Conservation (phyloP, 2,113 vertebrate species). For the Nothobranchius kuhntae region DNA sequence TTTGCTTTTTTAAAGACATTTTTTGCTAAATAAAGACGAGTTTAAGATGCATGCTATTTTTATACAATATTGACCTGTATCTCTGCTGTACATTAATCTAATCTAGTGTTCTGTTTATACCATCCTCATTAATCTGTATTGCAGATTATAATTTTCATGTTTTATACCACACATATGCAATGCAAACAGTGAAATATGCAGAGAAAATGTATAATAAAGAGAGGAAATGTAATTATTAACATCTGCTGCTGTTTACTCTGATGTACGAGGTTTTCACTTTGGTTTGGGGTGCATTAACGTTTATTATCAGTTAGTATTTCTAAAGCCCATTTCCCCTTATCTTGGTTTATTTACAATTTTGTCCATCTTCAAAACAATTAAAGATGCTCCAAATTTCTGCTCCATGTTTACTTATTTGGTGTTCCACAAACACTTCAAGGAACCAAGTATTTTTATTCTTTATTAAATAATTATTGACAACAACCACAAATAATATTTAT, state of each 20-base stretch:
- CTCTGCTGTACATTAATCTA: conserved; percentile 44
- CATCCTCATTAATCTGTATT: conserved; percentile 23
- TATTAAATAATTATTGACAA: conserved; percentile 11
- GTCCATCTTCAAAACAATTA: conserved; percentile 31
- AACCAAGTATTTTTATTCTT: background rate
- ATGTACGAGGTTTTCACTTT: conserved; percentile 27
- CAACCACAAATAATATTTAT: background rate
- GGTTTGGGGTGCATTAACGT: conserved; percentile 18
- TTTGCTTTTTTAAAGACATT: conserved; percentile 16
- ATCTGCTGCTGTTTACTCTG: conserved; percentile 30
- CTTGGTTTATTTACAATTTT: conserved; percentile 12
- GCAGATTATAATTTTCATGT: conserved; percentile 59
- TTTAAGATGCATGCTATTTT: conserved; percentile 72
- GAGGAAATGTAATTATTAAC: conserved; percentile 37
- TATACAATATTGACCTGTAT: conserved; percentile 42
- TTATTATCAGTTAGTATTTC: conserved; percentile 24
- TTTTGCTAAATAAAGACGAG: conserved; percentile 34
- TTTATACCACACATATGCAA: conserved; percentile 66
- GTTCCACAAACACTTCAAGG: background rate
- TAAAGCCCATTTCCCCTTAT: conserved; percentile 19
- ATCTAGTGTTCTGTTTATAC: conserved; percentile 40
- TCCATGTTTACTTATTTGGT: background rate
- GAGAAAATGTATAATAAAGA: conserved; percentile 40
- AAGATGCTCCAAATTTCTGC: conserved; percentile 21
- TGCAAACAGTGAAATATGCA: conserved; percentile 40